Base-by-base conservation (phyloP, 2,888 invertebrate genomes). In the Pristionchus entomophagus region DNA sequence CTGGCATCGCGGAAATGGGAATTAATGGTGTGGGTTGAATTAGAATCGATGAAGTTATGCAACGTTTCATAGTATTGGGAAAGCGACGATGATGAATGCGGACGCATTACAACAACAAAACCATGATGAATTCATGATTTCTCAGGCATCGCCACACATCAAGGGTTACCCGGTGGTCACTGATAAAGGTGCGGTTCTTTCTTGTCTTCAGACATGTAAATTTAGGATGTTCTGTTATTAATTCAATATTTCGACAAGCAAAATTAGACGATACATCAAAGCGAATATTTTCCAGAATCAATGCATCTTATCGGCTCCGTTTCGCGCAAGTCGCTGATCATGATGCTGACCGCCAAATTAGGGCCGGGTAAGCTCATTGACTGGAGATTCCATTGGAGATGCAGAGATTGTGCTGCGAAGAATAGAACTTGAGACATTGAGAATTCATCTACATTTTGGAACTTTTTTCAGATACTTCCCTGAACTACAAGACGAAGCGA, bases 291-390 rank as follows among this genome's bases (percentile, higher is more conserved):
- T 92, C 84, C 92, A 95, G 94, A 94, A 62, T 94, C 94, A 10
- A 97, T 97, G 97, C 97, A 98, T 38, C 95, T 99, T 0, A 95
- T 99, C 38, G 99, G 99, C 0, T 98, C 98, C 0, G 91, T 93
- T 4, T 89, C 93, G 12, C 91, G 93, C 49, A 90, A 94, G 73
- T 92, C 94, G 56, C 88, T 92, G 69, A 91, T 93, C 86, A 91
- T 93, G 90, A 92, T 94, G 53, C 85, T 93, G 56, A 89, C 90
- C 29, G 86, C 86, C 12, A 91, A 91, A 86, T 86, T 93, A 10
- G 93, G 93, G 38, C 91, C 91, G 4, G 92, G 59, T 82, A 14
- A 51, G 51, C 2, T n/a, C 19, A 41, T 73, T 56, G 56, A n/a
- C n/a, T n/a, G n/a, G n/a, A n/a, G n/a, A n/a, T n/a, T n/a, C n/a